Evolutionary conservation across 2,113 vertebrate genomes (phyloP), one percentile per base, ranked within the genome.

Genomic region (Nanger granti): DNA sequence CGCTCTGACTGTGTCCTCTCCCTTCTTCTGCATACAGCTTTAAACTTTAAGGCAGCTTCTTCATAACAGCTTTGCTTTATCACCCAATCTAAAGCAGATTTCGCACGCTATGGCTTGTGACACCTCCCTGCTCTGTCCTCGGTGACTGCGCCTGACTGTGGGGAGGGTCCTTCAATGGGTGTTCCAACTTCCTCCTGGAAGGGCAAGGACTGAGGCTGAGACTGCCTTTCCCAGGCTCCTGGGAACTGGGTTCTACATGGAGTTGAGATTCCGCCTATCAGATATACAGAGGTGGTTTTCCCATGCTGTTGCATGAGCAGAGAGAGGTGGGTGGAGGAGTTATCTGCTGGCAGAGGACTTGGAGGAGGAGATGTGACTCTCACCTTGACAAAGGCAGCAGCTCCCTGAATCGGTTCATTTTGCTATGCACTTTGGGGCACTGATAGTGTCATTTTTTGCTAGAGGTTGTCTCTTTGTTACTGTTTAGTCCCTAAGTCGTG

Each of bases 101-200:
- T 29, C 9, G 11, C 31, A 2, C 1, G 8, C 54, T 64, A 17
- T 8, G 82, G 18, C 20, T 44, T 49, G 26, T 59, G 44, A 87
- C 1, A 52, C 37, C 15, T 26, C 54, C 69, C 34, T 73, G 15
- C 26, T 76, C n/a, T 44, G 82, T 57, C 47, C n/a, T 62, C 8
- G 1, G 26, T 28, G 41, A 41, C 37, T 29, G 2, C 0, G 2
- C 12, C 34, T 73, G 31, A 54, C 29, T 7, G 7, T 8, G 26
- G 34, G 11, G 28, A 15, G 69, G 20, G 13, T 80, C 59, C 4
- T 62, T 79, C n/a, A 8, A 5, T 4, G 12, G 7, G 9, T 15
- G 28, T 12, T 83, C 59, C 22, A 24, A 1, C 18, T 41, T 91
- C 44, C 26, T 89, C 86, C n/a, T 64, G 34, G 20, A 80, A 85